Evolutionary conservation across 64 coral and sea anemone genomes (phyloP), one percentile per base, ranked within the genome.

Genomic region (Hydrozoanthus tunicans): DNA sequence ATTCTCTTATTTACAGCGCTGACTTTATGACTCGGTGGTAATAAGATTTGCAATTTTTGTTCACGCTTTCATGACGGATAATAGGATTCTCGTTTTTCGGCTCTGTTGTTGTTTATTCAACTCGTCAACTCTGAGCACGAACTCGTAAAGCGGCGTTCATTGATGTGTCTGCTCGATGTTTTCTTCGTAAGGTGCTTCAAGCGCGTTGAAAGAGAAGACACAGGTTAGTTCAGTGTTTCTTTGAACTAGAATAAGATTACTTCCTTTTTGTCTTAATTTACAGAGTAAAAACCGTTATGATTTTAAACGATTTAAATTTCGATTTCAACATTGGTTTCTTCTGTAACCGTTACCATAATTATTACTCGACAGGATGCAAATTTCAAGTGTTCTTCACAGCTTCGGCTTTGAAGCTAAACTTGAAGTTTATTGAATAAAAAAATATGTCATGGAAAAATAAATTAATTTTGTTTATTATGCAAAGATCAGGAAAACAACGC

Each of bases 121-220:
- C 11, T 3, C 9, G 23, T 74, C 11, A 43, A 74, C 9, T 43
- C 26, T 74, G 3, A 74, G 71, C 26, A 43, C 24, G 24, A 51
- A 74, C 26, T 32, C 5, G 71, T 43, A 43, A 32, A 17, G 51
- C 51, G 3, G 26, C 51, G 52, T 81, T 81, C 26, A 62, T 81
- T 59, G 58, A 81, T 81, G 79, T 81, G 79, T 81, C 56, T 81
- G 9, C 79, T 81, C 23, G 5, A 61, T 81, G 79, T 81, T 81
- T 59, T 81, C n/a, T 53, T 81, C 27, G 15, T 81, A 24, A 3
- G 79, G 61, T 81, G 79, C 7, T 81, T 11, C 25, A 27, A 81
- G 32, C 79, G 79, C 9, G 9, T 60, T 61, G 20, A 58, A 26
- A n/a, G 23, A 23, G 56, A 62, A 58, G 61, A 26, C 25, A 7